Percentiles rank a stretch among this genome's conserved stretches.
These are phyloP conservation scores for Rhinichthys osculus DNA, from an alignment of 2,797 vertebrate genomes.

Conservation along the genomic window DNA sequence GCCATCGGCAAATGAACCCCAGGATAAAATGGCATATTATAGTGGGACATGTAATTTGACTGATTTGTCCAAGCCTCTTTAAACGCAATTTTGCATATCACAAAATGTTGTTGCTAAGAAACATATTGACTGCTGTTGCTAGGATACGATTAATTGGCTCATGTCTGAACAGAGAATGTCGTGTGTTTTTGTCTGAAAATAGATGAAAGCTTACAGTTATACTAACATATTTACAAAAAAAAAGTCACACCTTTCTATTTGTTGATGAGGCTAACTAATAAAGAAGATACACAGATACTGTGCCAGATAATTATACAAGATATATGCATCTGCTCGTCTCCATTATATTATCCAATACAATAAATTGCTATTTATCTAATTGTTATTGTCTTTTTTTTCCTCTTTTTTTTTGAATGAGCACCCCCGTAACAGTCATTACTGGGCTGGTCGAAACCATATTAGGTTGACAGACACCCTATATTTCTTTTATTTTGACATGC, in stretches of 20 bases:
- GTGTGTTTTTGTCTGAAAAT: conserved; percentile 62
- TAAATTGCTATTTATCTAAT: background rate
- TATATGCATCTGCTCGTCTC: conserved; percentile 11
- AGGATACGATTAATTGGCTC: conserved; percentile 80
- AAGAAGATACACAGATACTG: background rate
- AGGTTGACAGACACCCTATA: background rate
- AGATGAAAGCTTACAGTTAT: conserved; percentile 54
- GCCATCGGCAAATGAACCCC: background rate
- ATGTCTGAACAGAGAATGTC: conserved; percentile 67
- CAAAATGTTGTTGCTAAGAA: conserved; percentile 76
- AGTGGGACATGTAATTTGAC: conserved; percentile 42
- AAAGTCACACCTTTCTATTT: conserved; percentile 31
- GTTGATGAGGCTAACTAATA: conserved; percentile 14
- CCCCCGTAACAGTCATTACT: background rate
- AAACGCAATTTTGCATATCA: conserved; percentile 65
- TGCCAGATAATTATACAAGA: conserved; percentile 22
- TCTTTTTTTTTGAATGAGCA: too few relatives aligned
- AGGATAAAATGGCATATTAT: conserved; percentile 27
- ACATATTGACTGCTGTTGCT: conserved; percentile 80
- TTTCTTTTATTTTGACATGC: background rate
- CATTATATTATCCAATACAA: background rate
- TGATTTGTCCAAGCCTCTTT: conserved; percentile 35
- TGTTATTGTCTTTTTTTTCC: background rate
- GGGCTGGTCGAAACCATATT: background rate
- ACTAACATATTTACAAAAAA: conserved; percentile 49